Evolutionary conservation across 2,113 vertebrate genomes (phyloP), one percentile per base, ranked within the genome.

Genomic region (Gadus chalcogrammus): DNA sequence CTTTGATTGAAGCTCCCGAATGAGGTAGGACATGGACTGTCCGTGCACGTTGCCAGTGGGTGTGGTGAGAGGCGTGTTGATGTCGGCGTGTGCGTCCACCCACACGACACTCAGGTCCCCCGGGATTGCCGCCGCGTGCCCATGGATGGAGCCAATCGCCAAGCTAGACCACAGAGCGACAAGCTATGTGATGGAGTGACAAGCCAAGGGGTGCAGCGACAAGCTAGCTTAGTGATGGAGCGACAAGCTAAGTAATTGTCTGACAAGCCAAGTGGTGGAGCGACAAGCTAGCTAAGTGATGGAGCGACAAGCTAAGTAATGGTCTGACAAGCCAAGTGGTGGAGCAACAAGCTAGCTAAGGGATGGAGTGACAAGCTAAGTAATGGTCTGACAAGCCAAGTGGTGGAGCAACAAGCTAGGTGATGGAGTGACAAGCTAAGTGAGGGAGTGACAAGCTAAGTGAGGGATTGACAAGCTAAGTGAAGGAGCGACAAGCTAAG

Each of bases 61-160:
- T 0, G 85, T 78, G 71, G 84, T 91, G 62, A 91, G 78, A 0
- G 92, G 91, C 0, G 91, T 93, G 88, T 93, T 92, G 78, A 93
- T 87, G 80, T 93, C 92, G 0, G 92, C 90, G 28, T 93, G 92
- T 31, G 92, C 92, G 28, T 93, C 92, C 16, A 93, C 92, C 92
- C 92, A 93, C 15, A 93, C 80, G 3, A 93, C 80, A 38, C 89
- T 86, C 64, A 93, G 65, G 17, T 78, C 71, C 1, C 78, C 84
- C 3, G 9, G 42, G 42, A 76, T 75, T 3, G 77, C 87, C 1
- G 81, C 76, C 0, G 89, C 61, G 67, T 93, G 91, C 8, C 92
- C 92, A 1, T 87, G 84, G 77, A 93, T 85, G 0, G 92, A 93
- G 58, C 92, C 92, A 0, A 93, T 91, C 0, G 91, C 92, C 72